phyloP scores from a whole-genome alignment of 2,113 vertebrate species.

The Thinocorus orbignyianus region DNA sequence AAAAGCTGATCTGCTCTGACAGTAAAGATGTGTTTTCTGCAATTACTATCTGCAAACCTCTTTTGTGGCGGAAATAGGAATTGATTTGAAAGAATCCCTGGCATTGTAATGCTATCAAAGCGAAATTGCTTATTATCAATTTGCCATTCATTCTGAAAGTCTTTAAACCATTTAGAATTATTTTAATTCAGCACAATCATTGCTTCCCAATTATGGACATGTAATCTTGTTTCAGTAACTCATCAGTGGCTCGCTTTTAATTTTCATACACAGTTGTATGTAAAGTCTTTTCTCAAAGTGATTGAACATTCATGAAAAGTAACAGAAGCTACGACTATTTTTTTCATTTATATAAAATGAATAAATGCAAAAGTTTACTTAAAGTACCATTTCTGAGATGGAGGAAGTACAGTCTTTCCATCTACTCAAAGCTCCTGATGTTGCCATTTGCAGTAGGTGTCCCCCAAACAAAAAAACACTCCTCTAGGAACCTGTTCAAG shows the following conservation, averaged over 20 bases:
- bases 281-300: neutral
- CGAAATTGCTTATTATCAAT: slow-evolving; percentile 30
- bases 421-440: neutral
- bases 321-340: neutral
- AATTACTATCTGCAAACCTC: slow-evolving; percentile 31
- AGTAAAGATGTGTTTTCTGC: slow-evolving; percentile 25
- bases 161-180: slow-evolving; percentile 34
- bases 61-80: slow-evolving; percentile 53
- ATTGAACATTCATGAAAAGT: neutral
- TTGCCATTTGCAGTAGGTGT: neutral
- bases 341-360: neutral
- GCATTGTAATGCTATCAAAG: slow-evolving; percentile 27
- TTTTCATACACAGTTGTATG: neutral
- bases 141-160: slow-evolving; percentile 45
- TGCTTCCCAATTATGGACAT: neutral
- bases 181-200: slow-evolving; percentile 24
- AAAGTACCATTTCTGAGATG: neutral
- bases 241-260: neutral
- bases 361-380: neutral
- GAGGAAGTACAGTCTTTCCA: neutral
- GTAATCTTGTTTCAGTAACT: neutral
- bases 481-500: accelerated
- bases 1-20: slow-evolving; percentile 11
- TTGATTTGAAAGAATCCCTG: slow-evolving; percentile 43
- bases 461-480: neutral